Evolutionary conservation across 2,113 vertebrate genomes (phyloP), one percentile per base, ranked within the genome.

Genomic region (Cynopterus brachyotis): DNA sequence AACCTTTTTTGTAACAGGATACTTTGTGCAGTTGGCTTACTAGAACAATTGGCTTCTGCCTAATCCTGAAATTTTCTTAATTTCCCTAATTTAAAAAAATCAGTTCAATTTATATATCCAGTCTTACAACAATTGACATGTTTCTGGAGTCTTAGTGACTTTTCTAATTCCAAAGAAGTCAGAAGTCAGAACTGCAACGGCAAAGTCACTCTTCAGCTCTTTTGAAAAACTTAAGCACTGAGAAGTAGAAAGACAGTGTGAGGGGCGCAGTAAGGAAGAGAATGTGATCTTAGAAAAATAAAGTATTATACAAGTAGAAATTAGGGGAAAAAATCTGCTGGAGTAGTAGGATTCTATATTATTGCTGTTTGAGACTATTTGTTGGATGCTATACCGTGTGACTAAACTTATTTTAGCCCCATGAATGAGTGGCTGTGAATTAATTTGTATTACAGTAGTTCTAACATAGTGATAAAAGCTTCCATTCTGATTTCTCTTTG

Each of bases 61-160:
- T 92, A 96, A 94, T 70, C 28, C 97, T 91, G 89, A 93, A 59
- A 89, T 95, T 95, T 75, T 83, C 53, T 88, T 95, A 70, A 72
- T 95, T 72, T 67, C 6, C n/a, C 57, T 82, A 64, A 79, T 42
- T 70, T 0, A 59, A 89, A 75, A 60, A 86, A 88, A 37, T 50
- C 88, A 83, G n/a, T 89, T 82, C 67, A 95, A 92, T 78, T 79
- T 89, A 60, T 89, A 60, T 47, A 96, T 78, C 16, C 53, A 72
- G 57, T 81, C 60, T 28, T 87, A 82, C 93, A 55, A 35, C 73
- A 70, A 59, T 55, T 64, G 66, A 85, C 97, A 92, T 94, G 17
- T 37, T 80, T 62, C 64, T 96, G 69, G n/a, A 93, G 66, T 75
- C 72, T 82, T 72, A n/a, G 53, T 90, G 60, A 81, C 45, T 76